Base-by-base conservation (phyloP, 2,113 vertebrate genomes). In the Embiotoca jacksoni region DNA sequence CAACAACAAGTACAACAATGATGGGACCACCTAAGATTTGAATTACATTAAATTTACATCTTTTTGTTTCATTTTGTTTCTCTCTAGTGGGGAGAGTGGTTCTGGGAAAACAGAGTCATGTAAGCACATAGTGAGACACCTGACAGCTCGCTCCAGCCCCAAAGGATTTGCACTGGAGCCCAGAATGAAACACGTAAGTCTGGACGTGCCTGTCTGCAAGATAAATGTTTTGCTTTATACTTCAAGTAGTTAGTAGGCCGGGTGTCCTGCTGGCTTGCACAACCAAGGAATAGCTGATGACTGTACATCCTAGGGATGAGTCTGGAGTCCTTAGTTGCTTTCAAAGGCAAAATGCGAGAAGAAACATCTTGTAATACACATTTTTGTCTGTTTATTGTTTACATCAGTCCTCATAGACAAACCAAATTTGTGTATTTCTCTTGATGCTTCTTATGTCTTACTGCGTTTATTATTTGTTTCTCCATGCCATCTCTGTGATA, bases 91-190 rank as follows among this genome's bases (percentile, higher is more conserved):
- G 67, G 97, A 99, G 92, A 96, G 97, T 88, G 97, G 98, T 62
- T 98, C 98, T 60, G 98, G 98, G 53, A 99, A 99, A 89, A 95
- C 95, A 0, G 96, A 97, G 91, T 96, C 96, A 64, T 95, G 94
- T 89, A 97, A 96, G 71, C 97, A 99, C 73, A 96, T 99, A 44
- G 84, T 96, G 81, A 96, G 95, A 79, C 97, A 99, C 84, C 94
- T 99, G 62, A 89, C 92, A 31, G 93, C 94, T 32, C 95, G 97
- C 59, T 95, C 95, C 46, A 89, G 79, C 81, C 78, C 91, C 75
- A 95, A 94, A 93, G 92, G 91, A 69, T 93, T 94, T 36, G 15
- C 84, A 3, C 91, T 97, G 77, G 95, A 98, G 81, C 86, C 93
- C 85, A 96, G 94, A 71, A 94, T 99, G 83, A 97, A 96, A 71